These are phyloP conservation scores for Chionis minor DNA, from an alignment of 2,113 vertebrate genomes.

Conservation along the genomic window DNA sequence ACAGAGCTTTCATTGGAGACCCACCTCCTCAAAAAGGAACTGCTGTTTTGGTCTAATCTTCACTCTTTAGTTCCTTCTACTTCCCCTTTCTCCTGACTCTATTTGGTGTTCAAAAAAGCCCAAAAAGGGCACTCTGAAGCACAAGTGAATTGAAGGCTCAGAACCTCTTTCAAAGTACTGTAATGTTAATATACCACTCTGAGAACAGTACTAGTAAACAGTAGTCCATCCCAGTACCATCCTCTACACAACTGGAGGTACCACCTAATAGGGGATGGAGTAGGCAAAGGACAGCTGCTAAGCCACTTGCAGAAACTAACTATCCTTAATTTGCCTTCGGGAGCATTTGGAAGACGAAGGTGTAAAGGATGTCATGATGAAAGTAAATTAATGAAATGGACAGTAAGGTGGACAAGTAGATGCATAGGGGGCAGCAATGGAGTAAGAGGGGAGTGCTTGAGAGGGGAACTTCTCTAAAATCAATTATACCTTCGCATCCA, in stretches of 20 bases:
- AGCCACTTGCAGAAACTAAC: neutral
- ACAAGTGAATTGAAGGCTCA: neutral
- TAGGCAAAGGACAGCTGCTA: neutral
- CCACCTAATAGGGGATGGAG: neutral
- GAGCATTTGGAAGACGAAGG: neutral
- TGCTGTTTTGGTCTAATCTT: neutral
- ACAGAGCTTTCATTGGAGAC: neutral
- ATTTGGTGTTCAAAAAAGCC: neutral
- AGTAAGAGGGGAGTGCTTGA: slow-evolving; percentile 57
- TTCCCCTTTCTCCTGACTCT: neutral
- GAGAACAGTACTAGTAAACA: neutral
- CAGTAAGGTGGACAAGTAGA: neutral
- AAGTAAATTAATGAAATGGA: slow-evolving; percentile 54
- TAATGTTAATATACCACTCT: neutral
- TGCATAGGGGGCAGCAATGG: slow-evolving; percentile 10
- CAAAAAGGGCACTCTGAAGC: neutral
- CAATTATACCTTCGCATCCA: slow-evolving; percentile 94
- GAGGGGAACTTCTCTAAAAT: slow-evolving; percentile 61
- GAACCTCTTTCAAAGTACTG: neutral
- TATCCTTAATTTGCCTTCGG: neutral
- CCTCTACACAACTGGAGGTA: neutral
- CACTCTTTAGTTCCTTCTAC: neutral
- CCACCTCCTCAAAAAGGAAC: neutral
- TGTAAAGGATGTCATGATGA: slow-evolving; percentile 32
- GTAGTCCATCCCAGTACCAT: neutral